Evolutionary conservation across 2,113 vertebrate species (phyloP).

Genomic region (Lichenostomus cassidix): DNA sequence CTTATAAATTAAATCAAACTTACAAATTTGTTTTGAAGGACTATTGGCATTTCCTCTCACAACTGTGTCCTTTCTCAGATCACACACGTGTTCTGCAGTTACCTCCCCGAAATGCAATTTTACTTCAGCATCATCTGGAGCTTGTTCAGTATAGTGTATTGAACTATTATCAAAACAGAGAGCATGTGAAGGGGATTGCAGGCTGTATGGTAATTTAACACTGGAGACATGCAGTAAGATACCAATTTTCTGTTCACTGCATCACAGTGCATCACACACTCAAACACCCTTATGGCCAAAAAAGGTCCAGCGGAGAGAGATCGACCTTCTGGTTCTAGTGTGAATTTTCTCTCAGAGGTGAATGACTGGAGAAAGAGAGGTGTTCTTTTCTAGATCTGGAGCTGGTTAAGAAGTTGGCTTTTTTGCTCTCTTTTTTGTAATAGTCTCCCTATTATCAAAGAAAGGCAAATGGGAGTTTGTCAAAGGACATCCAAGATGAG

Average conservation of each 20-base stretch:
- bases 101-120: neutral
- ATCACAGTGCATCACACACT: neutral
- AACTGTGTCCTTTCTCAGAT: neutral
- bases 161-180: neutral
- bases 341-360: neutral
- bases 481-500: neutral
- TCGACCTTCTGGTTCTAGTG: neutral
- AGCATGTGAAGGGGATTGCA: neutral
- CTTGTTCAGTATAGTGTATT: neutral
- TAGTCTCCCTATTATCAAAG: neutral
- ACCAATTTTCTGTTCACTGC: neutral
- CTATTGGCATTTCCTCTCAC: neutral
- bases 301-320: neutral
- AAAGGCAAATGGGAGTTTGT: neutral
- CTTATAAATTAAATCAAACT: neutral
- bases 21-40: neutral
- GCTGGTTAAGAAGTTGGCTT: neutral
- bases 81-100: rapidly evolving
- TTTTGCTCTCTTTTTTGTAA: neutral
- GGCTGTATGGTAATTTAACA: neutral
- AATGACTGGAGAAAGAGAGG: neutral
- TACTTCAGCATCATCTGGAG: neutral
- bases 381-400: neutral
- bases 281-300: neutral
- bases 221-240: neutral